Percentiles rank a stretch among this genome's conserved stretches.
phyloP scores from a whole-genome alignment of 2,113 vertebrate genomes.

The Dinomys branickii region DNA sequence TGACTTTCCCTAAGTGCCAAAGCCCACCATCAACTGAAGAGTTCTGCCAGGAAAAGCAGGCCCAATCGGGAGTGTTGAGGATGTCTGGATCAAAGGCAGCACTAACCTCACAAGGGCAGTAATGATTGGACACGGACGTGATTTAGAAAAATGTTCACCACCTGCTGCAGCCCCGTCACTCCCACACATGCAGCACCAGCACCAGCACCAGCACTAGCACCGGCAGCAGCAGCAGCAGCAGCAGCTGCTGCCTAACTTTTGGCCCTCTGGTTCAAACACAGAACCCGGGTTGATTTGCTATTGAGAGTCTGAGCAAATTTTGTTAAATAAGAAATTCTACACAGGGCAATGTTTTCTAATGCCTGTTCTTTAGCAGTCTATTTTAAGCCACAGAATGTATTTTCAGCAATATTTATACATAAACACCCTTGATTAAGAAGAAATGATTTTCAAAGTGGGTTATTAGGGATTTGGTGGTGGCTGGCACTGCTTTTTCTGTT shows the following conservation, averaged over 20 bases:
- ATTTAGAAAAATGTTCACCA: not conserved
- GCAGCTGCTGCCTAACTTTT: not conserved
- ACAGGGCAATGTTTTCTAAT: not conserved
- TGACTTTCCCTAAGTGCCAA: not conserved
- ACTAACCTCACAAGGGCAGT: not conserved
- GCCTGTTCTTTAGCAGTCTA: not conserved
- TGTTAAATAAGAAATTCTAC: slow-evolving; percentile 14
- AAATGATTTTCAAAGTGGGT: slow-evolving; percentile 25
- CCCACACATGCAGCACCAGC: not conserved
- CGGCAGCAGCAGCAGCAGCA: no score
- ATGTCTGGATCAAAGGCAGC: slow-evolving; percentile 39
- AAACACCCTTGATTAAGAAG: slow-evolving; percentile 27
- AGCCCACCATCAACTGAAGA: not conserved
- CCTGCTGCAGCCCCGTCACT: not conserved
- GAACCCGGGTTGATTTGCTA: not conserved
- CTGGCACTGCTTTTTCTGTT: slow-evolving; percentile 35
- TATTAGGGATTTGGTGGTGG: slow-evolving; percentile 13
- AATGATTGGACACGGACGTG: not conserved
- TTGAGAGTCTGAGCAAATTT: not conserved
- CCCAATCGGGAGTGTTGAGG: not conserved
- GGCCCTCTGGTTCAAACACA: not conserved
- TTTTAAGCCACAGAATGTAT: not conserved
- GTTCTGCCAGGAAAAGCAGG: not conserved
- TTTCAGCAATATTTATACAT: slow-evolving; percentile 6
- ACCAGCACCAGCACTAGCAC: not conserved